A percentile compares a stretch with the other conserved stretches of the same genome.
Evolutionary conservation across 2,797 vertebrate species (phyloP).

Genomic region (Cichlasoma orientale): DNA sequence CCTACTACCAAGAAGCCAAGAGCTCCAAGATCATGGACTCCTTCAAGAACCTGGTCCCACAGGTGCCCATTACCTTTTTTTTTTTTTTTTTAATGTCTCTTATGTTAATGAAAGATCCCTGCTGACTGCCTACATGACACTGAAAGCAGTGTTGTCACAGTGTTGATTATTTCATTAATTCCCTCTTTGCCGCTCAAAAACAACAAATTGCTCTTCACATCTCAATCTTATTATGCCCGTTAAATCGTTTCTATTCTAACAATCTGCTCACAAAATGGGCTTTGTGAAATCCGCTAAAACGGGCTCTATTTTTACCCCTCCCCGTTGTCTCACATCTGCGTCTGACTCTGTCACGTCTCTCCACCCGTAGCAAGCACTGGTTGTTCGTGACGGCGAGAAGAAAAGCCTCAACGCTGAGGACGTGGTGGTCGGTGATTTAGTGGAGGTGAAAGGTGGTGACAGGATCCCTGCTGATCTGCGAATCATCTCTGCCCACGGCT

Average conservation of each 20-base stretch:
- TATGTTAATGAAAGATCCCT: background rate
- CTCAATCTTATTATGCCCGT: slow-evolving; percentile 1
- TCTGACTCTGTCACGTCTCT: background rate
- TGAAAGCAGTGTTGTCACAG: background rate
- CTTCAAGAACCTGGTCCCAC: slow-evolving; percentile 97
- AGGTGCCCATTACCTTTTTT: slow-evolving; percentile 76
- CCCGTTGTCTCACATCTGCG: slow-evolving; percentile 5
- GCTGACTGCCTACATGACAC: background rate
- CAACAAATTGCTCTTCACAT: slow-evolving; percentile 8
- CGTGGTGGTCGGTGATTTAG: slow-evolving; percentile 91
- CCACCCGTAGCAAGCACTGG: slow-evolving; percentile 90
- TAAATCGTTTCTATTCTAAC: background rate
- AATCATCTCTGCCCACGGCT: slow-evolving; percentile 91
- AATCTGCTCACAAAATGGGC: background rate
- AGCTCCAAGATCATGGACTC: slow-evolving; percentile 99
- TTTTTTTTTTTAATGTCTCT: background rate
- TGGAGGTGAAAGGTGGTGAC: slow-evolving; percentile 97
- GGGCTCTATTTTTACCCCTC: background rate
- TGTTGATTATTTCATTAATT: slow-evolving; percentile 6
- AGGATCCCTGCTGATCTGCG: slow-evolving; percentile 94
- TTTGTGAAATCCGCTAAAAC: background rate
- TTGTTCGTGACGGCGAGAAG: slow-evolving; percentile 94
- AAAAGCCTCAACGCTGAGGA: slow-evolving; percentile 92
- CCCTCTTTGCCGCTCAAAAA: background rate
- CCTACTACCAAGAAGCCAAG: slow-evolving; percentile 98